These are phyloP conservation scores for Acronicta psi DNA, from an alignment of 2,888 invertebrate species.

Conservation along the genomic window DNA sequence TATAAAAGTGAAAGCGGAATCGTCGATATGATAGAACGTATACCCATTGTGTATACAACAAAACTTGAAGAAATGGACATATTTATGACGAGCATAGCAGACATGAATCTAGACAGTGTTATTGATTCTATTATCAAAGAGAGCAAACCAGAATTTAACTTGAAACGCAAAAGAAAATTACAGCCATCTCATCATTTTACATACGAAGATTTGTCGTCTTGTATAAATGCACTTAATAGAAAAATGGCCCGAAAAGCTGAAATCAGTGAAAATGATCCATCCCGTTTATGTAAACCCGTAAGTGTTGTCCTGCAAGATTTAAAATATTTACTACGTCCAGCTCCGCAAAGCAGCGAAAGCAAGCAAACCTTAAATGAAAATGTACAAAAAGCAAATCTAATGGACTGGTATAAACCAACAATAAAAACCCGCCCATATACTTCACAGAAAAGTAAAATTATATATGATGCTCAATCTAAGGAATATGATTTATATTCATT, in stretches of 20 bases:
- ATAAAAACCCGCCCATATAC: not conserved
- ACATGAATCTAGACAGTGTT: slow-evolving; percentile 2
- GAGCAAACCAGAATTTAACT: slow-evolving; percentile 32
- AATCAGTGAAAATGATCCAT: not conserved
- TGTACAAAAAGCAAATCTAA: not conserved
- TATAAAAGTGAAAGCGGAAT: not conserved
- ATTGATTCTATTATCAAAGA: slow-evolving; percentile 22
- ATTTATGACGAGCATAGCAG: slow-evolving; percentile 7
- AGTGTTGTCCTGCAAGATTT: slow-evolving; percentile 29
- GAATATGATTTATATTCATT: slow-evolving; percentile 31
- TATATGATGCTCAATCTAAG: slow-evolving; percentile 26
- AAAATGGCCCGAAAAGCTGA: slow-evolving; percentile 24
- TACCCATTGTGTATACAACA: slow-evolving; percentile 35
- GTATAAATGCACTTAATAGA: slow-evolving; percentile 17
- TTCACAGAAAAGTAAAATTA: slow-evolving; percentile 4
- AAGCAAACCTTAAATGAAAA: not conserved
- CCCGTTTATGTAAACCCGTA: slow-evolving; percentile 31
- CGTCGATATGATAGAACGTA: not conserved
- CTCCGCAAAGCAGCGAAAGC: not conserved
- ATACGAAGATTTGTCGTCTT: slow-evolving; percentile 9
- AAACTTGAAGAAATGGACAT: slow-evolving; percentile 39
- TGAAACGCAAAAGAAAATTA: slow-evolving; percentile 16
- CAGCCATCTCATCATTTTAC: not conserved
- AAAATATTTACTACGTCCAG: slow-evolving; percentile 1
- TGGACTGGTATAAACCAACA: not conserved